These are phyloP conservation scores for Hexactinellida sp. DNA, from an alignment of 37 sponge, comb jelly and placozoan species.

Conservation along the genomic window DNA sequence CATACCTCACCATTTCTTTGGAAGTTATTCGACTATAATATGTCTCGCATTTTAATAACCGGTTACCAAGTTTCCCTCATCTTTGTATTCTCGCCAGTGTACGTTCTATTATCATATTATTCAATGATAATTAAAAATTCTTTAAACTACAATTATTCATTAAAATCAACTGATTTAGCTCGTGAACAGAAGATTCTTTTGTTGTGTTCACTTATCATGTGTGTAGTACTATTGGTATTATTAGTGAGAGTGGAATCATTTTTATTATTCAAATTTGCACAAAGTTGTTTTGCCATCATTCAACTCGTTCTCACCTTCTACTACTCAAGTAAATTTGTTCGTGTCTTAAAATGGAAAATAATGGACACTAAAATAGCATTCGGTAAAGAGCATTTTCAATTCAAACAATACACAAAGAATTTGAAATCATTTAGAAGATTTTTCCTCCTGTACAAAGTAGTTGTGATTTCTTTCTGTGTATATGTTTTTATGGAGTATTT, in stretches of 20 bases:
- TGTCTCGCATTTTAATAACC: background rate
- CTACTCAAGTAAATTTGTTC: background rate
- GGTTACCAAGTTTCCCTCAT: background rate
- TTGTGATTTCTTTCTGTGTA: background rate
- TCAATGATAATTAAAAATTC: background rate
- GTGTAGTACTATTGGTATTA: background rate
- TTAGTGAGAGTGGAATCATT: background rate
- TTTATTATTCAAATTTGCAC: background rate
- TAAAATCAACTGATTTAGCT: background rate
- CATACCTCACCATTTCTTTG: too few species aligned
- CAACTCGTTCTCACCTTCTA: background rate
- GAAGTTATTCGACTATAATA: too few species aligned
- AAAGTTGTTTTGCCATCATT: background rate
- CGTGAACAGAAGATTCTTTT: background rate
- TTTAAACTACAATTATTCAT: background rate
- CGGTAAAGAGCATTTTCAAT: background rate
- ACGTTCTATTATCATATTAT: background rate
- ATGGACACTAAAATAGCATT: background rate
- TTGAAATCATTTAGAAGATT: background rate
- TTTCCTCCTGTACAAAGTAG: background rate
- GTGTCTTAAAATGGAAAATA: background rate
- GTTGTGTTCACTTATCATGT: background rate
- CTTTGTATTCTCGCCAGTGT: background rate
- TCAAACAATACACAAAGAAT: background rate
- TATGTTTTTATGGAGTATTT: background rate